Evolutionary conservation across 2,888 invertebrate species (phyloP).

Genomic region (Physocephala rufipes): DNA sequence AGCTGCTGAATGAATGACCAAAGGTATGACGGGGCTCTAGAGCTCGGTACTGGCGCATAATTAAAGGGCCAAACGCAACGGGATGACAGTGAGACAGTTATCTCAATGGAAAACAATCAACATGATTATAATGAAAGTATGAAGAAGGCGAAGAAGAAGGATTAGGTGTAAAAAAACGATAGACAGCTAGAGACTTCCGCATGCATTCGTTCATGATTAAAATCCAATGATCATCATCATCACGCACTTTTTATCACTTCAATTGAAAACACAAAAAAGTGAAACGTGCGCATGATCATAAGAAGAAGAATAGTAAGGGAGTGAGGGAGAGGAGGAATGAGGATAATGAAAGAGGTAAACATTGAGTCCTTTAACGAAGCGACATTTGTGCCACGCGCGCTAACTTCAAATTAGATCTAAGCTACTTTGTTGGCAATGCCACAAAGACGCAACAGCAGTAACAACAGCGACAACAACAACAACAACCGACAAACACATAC

Average conservation of each 20-base stretch:
- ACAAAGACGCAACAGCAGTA: too few relatives aligned
- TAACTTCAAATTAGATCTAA: constrained; percentile 18
- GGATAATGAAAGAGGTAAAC: too few relatives aligned
- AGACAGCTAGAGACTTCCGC: constrained; percentile 31
- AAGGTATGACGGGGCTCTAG: too few relatives aligned
- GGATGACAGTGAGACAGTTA: constrained; percentile 1
- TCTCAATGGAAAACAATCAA: neutral
- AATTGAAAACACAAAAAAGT: neutral
- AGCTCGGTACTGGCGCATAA: too few relatives aligned
- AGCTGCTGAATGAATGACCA: constrained; percentile 37
- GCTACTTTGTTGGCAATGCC: constrained; percentile 25
- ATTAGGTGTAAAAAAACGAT: constrained; percentile 28
- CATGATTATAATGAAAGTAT: too few relatives aligned
- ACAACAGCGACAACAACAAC: constrained; percentile 32
- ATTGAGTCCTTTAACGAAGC: too few relatives aligned
- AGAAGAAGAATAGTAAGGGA: neutral
- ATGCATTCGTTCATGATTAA: constrained; percentile 15
- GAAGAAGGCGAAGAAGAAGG: neutral
- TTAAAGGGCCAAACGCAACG: too few relatives aligned
- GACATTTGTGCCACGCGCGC: constrained; percentile 20
- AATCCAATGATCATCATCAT: neutral
- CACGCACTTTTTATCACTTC: constrained; percentile 13
- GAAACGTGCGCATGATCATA: neutral
- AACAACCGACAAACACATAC: constrained; percentile 13
- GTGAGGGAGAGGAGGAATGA: neutral